phyloP scores from a whole-genome alignment of 2,113 vertebrate species.

The Thunnus thynnus region DNA sequence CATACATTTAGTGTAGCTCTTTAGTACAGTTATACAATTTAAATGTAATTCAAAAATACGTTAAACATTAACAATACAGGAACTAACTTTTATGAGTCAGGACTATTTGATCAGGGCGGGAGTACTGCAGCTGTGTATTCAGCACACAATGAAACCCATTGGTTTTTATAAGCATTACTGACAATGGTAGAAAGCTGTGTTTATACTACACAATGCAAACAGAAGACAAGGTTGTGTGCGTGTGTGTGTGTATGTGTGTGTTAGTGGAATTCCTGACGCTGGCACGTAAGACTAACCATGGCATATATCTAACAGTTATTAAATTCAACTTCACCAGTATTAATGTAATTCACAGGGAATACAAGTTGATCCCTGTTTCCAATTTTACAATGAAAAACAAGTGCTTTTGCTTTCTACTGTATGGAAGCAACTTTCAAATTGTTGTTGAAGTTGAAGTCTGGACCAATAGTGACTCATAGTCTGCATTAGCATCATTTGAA shows the following conservation, averaged over 20 bases:
- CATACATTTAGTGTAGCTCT: not conserved
- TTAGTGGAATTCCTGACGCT: not conserved
- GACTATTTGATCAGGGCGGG: constrained; percentile 36
- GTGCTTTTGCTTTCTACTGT: not conserved
- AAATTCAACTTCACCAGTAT: not conserved
- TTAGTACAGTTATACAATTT: not conserved
- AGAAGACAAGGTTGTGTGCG: not conserved
- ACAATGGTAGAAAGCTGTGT: constrained; percentile 49
- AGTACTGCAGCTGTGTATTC: not conserved
- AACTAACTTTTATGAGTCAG: not conserved
- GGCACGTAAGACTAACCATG: not conserved
- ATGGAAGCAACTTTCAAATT: not conserved
- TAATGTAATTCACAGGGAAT: not conserved
- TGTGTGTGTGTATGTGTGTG: not conserved
- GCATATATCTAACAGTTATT: not conserved
- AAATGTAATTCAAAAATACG: not conserved
- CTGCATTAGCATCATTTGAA: not conserved
- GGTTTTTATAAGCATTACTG: constrained; percentile 10
- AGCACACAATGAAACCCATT: constrained; percentile 6
- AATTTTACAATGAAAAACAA: not conserved
- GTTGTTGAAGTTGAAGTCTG: not conserved
- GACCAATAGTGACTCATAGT: too few species aligned
- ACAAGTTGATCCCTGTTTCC: not conserved
- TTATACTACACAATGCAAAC: constrained; percentile 64
- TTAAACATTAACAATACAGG: not conserved